phyloP scores from a whole-genome alignment of 1,140 invertebrate species.

The Caenorhabditis inopinata region DNA sequence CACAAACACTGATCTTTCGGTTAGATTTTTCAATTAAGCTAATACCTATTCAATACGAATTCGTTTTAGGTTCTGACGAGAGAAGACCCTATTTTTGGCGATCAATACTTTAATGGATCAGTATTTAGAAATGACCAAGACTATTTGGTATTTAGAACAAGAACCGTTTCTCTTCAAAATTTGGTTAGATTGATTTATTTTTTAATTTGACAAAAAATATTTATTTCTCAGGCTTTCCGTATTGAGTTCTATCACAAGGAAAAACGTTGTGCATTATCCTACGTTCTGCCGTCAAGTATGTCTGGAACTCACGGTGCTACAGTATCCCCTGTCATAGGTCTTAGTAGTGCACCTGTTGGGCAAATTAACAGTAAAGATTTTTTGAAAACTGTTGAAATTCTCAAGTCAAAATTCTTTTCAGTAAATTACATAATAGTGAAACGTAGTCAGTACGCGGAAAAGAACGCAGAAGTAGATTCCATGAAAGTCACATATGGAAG shows the following conservation, averaged over 20 bases:
- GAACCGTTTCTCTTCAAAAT: constrained; percentile 46
- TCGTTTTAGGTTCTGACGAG: constrained; percentile 47
- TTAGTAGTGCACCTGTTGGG: constrained; percentile 43
- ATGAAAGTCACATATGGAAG: constrained; percentile 36
- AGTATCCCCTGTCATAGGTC: constrained; percentile 38
- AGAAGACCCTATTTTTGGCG: constrained; percentile 46
- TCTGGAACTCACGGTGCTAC: constrained; percentile 49
- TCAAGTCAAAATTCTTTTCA: not conserved
- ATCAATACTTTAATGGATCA: constrained; percentile 47
- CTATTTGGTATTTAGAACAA: constrained; percentile 49
- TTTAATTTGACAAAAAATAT: not conserved
- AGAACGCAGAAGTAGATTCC: not conserved
- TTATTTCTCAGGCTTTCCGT: constrained; percentile 37
- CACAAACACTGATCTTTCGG: constrained; percentile 48
- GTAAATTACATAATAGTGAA: constrained; percentile 48
- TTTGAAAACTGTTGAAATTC: not conserved
- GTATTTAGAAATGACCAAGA: constrained; percentile 47
- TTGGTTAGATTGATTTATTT: constrained; percentile 13
- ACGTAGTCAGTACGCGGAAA: not conserved
- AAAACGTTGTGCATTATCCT: constrained; percentile 46
- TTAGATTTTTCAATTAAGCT: not conserved
- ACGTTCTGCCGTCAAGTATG: constrained; percentile 44
- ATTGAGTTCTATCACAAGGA: constrained; percentile 44
- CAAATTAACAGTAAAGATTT: constrained; percentile 50
- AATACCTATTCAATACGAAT: not conserved